Conservation (phyloP, 2,888 invertebrate genomes). For the Macrophya alboannulata region DNA sequence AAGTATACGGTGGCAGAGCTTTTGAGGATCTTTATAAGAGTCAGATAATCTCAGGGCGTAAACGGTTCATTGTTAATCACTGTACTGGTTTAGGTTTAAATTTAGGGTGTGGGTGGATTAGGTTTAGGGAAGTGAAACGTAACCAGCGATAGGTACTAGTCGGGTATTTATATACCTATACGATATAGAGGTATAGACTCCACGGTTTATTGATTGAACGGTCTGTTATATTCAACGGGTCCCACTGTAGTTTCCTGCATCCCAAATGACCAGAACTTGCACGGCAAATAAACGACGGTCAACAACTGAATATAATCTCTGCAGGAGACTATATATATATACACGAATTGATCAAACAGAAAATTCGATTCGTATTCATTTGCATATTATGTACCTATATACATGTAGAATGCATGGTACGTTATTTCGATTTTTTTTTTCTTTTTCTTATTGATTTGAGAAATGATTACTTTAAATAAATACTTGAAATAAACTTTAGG, state of each 20-base stretch:
- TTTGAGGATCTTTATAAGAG: slow-evolving; percentile 11
- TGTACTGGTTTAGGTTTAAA: neutral
- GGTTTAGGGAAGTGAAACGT: slow-evolving; percentile 21
- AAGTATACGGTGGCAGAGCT: neutral
- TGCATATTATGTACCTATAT: no score
- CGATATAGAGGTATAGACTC: neutral
- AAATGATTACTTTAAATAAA: no score
- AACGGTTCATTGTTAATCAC: slow-evolving; percentile 22
- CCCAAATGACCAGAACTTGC: slow-evolving; percentile 25
- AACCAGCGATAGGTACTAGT: neutral
- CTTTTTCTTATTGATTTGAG: no score
- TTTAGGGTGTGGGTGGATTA: neutral
- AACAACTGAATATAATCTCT: neutral
- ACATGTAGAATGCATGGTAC: neutral
- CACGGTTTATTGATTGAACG: slow-evolving; percentile 31
- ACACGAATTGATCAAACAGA: neutral
- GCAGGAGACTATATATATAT: neutral
- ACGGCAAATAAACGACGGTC: slow-evolving; percentile 22
- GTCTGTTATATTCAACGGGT: neutral
- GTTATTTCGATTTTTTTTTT: neutral
- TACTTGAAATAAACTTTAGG: no score
- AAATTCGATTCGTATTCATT: neutral
- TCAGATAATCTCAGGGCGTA: slow-evolving; percentile 15
- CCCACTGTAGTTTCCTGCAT: slow-evolving; percentile 19
- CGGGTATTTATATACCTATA: neutral